These are phyloP conservation scores for Philaethria dido DNA, from an alignment of 2,888 invertebrate species.

Conservation along the genomic window DNA sequence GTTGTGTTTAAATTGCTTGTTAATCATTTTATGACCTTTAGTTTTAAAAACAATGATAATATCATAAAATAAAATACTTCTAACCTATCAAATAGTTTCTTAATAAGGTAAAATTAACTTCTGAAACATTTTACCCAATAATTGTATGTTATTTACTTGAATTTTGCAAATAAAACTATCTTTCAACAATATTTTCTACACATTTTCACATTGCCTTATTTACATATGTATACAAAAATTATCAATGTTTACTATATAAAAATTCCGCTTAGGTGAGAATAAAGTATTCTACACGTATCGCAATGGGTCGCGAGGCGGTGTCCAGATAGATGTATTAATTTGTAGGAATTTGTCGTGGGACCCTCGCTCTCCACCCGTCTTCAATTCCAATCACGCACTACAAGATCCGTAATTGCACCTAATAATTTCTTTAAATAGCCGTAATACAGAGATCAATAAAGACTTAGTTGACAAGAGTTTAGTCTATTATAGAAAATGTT, in stretches of 20 bases:
- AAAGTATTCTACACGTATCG: conserved; percentile 79
- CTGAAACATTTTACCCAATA: too few relatives aligned
- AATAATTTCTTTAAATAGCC: conserved; percentile 82
- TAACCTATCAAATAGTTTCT: too few relatives aligned
- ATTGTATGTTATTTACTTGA: too few relatives aligned
- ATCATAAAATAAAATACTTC: too few relatives aligned
- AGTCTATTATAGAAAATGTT: not conserved
- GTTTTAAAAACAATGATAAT: too few relatives aligned
- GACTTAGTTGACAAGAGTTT: conserved; percentile 20
- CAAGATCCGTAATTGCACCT: conserved; percentile 82
- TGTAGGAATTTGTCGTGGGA: conserved; percentile 82
- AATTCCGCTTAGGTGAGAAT: conserved; percentile 67
- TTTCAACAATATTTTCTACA: too few relatives aligned
- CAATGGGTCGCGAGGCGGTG: conserved; percentile 64
- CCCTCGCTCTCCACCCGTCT: conserved; percentile 64
- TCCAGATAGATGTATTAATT: conserved; percentile 82
- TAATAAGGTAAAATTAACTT: too few relatives aligned
- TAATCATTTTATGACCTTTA: too few relatives aligned
- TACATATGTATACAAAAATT: conserved; percentile 40
- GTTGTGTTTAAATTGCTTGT: not conserved
- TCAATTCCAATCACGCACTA: conserved; percentile 83
- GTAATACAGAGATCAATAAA: conserved; percentile 39
- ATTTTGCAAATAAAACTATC: too few relatives aligned
- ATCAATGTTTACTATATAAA: conserved; percentile 56
- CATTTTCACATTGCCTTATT: too few relatives aligned